Percentiles rank a stretch among this genome's conserved stretches.
phyloP scores from a whole-genome alignment of 2,888 invertebrate species.

The Chelonus formosanus region DNA sequence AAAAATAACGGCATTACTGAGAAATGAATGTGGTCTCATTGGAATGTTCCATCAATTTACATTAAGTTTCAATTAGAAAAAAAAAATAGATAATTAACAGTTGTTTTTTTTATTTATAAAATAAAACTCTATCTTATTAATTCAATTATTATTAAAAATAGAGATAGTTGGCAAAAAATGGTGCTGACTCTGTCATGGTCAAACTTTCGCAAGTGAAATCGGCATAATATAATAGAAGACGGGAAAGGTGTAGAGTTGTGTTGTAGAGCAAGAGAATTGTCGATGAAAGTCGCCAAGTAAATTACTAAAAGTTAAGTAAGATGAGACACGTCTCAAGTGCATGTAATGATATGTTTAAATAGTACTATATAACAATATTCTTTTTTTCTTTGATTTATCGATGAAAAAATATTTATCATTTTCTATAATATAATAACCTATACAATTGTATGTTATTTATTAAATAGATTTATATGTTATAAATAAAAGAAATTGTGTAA shows the following conservation, averaged over 20 bases:
- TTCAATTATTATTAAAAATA: background rate
- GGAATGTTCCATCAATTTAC: too few relatives aligned
- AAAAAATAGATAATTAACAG: background rate
- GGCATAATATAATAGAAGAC: constrained; percentile 23
- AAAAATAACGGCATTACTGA: constrained; percentile 53
- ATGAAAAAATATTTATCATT: too few relatives aligned
- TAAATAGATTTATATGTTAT: background rate
- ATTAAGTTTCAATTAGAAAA: too few relatives aligned
- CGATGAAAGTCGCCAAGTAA: constrained; percentile 49
- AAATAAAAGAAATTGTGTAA: background rate
- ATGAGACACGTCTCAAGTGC: constrained; percentile 46
- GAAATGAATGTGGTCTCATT: constrained; percentile 33
- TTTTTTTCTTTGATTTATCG: too few relatives aligned
- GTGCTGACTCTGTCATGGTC: constrained; percentile 42
- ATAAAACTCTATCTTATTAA: too few relatives aligned
- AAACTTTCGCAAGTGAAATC: constrained; percentile 50
- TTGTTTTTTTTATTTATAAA: background rate
- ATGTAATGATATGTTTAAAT: constrained; percentile 46
- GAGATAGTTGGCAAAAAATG: constrained; percentile 1
- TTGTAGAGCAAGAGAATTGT: background rate
- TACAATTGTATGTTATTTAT: too few relatives aligned
- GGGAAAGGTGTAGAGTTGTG: constrained; percentile 10
- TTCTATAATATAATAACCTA: too few relatives aligned
- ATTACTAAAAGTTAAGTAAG: constrained; percentile 51
- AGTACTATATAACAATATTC: background rate